These are phyloP conservation scores for Actenoides hombroni DNA, from an alignment of 2,113 vertebrate species.

Conservation along the genomic window DNA sequence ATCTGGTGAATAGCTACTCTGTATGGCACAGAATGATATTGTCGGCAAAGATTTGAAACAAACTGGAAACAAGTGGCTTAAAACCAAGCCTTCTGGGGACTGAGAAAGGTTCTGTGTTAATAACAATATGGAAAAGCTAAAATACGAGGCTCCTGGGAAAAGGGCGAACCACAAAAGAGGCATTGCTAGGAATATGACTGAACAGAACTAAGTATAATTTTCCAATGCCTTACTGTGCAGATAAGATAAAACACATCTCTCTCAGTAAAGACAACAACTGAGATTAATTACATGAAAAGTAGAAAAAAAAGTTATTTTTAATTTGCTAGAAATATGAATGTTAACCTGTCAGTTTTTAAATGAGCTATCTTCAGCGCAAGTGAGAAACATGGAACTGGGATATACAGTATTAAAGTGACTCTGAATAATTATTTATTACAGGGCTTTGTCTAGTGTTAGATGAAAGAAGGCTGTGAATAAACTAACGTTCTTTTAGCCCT, in stretches of 20 bases:
- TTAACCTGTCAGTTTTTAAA: background rate
- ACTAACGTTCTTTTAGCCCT: background rate
- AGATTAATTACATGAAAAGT: background rate
- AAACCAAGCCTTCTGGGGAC: conserved; percentile 19
- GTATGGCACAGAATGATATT: background rate
- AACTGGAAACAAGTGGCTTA: conserved; percentile 27
- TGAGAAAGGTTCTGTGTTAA: conserved; percentile 18
- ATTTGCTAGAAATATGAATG: background rate
- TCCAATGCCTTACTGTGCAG: background rate
- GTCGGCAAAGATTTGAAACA: conserved; percentile 35
- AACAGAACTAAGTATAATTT: background rate
- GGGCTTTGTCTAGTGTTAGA: background rate
- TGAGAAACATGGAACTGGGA: background rate
- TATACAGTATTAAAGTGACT: background rate
- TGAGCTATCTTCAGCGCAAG: background rate
- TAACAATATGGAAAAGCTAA: conserved; percentile 9
- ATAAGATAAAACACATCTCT: background rate
- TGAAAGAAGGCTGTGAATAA: conserved; percentile 21
- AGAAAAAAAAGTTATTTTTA: background rate
- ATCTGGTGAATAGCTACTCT: conserved; percentile 10
- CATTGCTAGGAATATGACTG: background rate
- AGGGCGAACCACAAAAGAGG: background rate
- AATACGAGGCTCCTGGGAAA: background rate
- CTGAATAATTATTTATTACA: background rate
- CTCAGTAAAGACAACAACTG: background rate